Percentiles rank a stretch among this genome's conserved stretches.
Evolutionary conservation across 2,888 invertebrate species (phyloP).

Genomic region (Rhogogaster chlorosoma): DNA sequence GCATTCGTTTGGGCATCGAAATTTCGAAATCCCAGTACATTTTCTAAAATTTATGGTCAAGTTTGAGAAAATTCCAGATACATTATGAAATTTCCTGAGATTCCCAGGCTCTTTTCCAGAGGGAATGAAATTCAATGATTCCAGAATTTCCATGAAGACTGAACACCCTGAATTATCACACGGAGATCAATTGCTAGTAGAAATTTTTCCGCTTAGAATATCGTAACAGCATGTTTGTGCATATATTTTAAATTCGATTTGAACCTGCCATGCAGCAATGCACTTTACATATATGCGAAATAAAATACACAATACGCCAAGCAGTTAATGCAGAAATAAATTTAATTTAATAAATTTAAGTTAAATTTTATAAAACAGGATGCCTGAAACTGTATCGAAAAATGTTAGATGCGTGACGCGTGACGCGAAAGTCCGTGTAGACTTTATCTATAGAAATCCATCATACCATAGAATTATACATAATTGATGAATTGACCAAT

Average conservation of each 20-base stretch:
- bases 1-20: too few relatives aligned
- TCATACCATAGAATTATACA: not conserved
- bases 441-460: constrained; percentile 6
- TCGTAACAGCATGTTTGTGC: not conserved
- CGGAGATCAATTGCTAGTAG: not conserved
- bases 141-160: too few relatives aligned
- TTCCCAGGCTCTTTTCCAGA: too few relatives aligned
- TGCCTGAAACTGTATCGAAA: not conserved
- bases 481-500: constrained; percentile 25
- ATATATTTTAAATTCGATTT: not conserved
- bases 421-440: not conserved
- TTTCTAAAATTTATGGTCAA: too few relatives aligned
- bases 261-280: not conserved
- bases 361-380: constrained; percentile 23
- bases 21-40: too few relatives aligned
- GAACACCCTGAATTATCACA: too few relatives aligned
- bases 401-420: not conserved
- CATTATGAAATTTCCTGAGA: too few relatives aligned
- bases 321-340: not conserved
- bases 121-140: too few relatives aligned
- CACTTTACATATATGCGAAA: not conserved
- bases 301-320: not conserved
- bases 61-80: too few relatives aligned
- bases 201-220: not conserved
- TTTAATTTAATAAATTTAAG: not conserved